phyloP scores from a whole-genome alignment of 2,888 invertebrate species.

The Pammene fasciana region DNA sequence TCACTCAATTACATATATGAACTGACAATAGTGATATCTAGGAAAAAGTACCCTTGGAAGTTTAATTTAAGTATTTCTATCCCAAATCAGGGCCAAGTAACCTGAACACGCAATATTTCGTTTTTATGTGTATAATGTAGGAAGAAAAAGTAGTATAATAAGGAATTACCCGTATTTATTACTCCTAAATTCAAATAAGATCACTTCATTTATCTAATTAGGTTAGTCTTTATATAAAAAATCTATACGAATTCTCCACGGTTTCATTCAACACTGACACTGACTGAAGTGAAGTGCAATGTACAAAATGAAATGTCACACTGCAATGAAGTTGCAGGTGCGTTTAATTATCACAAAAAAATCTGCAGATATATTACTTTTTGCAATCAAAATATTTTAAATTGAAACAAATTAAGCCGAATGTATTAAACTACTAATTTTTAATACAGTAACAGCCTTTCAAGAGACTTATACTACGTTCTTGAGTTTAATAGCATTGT shows the following conservation, averaged over 20 bases:
- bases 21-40: not conserved
- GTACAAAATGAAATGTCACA: slow-evolving; percentile 22
- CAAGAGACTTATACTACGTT: not conserved
- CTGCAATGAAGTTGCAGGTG: slow-evolving; percentile 7
- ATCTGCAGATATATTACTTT: not conserved
- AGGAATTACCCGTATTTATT: slow-evolving; percentile 27
- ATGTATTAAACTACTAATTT: too few species aligned
- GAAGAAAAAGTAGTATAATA: not conserved
- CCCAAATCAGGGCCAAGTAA: slow-evolving; percentile 36
- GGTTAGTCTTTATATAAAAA: slow-evolving; percentile 35
- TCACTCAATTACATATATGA: not conserved
- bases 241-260: slow-evolving; percentile 32
- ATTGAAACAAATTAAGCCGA: too few species aligned
- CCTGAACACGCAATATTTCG: slow-evolving; percentile 18
- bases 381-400: not conserved
- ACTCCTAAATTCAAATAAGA: slow-evolving; percentile 32
- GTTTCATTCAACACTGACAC: slow-evolving; percentile 22
- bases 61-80: slow-evolving; percentile 51
- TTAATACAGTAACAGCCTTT: not conserved
- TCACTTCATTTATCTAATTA: slow-evolving; percentile 41
- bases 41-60: not conserved
- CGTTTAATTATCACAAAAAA: not conserved
- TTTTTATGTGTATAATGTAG: slow-evolving; percentile 1
- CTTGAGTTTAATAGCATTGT: not conserved
- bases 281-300: slow-evolving; percentile 24